Percentiles rank a stretch among this genome's conserved stretches.
phyloP scores from a whole-genome alignment of 2,888 invertebrate species.

The Margaritifera margaritifera region DNA sequence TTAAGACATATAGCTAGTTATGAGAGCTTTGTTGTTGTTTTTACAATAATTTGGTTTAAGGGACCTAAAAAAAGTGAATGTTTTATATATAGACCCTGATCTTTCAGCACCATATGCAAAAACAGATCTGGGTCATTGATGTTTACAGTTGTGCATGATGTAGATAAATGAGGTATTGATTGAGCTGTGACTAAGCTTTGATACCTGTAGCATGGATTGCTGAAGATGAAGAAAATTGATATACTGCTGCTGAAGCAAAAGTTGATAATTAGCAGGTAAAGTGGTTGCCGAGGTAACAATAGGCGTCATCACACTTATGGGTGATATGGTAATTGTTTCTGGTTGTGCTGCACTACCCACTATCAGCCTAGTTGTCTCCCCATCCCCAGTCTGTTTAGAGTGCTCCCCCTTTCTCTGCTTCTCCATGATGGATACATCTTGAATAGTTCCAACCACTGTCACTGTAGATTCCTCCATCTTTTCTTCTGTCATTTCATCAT shows the following conservation, averaged over 20 bases:
- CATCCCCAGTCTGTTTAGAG: constrained; percentile 3
- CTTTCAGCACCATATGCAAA: too few relatives aligned
- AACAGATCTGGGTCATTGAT: too few relatives aligned
- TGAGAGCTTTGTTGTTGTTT: too few relatives aligned
- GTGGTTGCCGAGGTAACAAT: too few relatives aligned
- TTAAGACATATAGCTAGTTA: too few relatives aligned
- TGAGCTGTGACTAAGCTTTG: too few relatives aligned
- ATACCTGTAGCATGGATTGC: constrained; percentile 51
- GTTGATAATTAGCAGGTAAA: constrained; percentile 28
- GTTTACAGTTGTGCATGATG: too few relatives aligned
- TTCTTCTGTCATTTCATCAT: background rate
- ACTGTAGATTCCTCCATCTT: constrained; percentile 6
- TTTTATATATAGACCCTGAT: too few relatives aligned
- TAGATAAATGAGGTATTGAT: too few relatives aligned
- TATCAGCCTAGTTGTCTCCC: constrained; percentile 6
- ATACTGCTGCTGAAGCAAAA: constrained; percentile 48
- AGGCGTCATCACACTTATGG: too few relatives aligned
- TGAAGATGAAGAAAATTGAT: constrained; percentile 60
- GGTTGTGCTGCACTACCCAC: constrained; percentile 20
- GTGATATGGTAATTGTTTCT: constrained; percentile 5
- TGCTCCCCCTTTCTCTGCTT: constrained; percentile 4
- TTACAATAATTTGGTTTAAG: too few relatives aligned
- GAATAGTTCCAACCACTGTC: background rate
- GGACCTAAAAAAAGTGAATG: too few relatives aligned
- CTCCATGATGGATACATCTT: background rate